These are phyloP conservation scores for Zoroaster sp. DNA, from an alignment of 53 echinoderm and acorn worm genomes.

Conservation along the genomic window DNA sequence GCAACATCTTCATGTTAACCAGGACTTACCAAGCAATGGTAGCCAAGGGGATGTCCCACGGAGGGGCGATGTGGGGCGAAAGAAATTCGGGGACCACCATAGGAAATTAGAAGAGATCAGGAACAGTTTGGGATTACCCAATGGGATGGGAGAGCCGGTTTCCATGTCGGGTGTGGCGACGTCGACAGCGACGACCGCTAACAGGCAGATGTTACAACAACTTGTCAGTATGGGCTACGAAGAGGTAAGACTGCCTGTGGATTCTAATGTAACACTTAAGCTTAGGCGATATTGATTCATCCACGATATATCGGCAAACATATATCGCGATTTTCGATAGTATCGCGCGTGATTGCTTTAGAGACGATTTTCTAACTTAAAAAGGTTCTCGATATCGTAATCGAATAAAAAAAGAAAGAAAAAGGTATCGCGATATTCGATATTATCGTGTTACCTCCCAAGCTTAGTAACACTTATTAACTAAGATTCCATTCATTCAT, in stretches of 20 bases:
- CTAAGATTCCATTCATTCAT: no score
- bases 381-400: no score
- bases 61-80: not conserved
- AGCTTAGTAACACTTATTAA: no score
- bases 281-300: no score
- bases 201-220: constrained; percentile 38
- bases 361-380: no score
- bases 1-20: constrained; percentile 71
- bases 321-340: no score
- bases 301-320: no score
- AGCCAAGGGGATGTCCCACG: constrained; percentile 10
- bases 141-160: constrained; percentile 7
- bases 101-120: constrained; percentile 74
- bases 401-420: no score
- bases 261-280: no score
- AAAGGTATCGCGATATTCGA: no score
- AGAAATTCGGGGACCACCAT: constrained; percentile 55
- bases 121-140: constrained; percentile 60
- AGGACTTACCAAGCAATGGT: constrained; percentile 9
- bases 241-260: constrained; percentile 25
- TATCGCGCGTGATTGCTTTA: no score
- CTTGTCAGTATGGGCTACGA: constrained; percentile 40
- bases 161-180: not conserved
- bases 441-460: no score
- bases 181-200: not conserved